Evolutionary conservation across 1,140 invertebrate species (phyloP), one percentile per base, ranked within the genome.

Genomic region (Habropoda laboriosa): DNA sequence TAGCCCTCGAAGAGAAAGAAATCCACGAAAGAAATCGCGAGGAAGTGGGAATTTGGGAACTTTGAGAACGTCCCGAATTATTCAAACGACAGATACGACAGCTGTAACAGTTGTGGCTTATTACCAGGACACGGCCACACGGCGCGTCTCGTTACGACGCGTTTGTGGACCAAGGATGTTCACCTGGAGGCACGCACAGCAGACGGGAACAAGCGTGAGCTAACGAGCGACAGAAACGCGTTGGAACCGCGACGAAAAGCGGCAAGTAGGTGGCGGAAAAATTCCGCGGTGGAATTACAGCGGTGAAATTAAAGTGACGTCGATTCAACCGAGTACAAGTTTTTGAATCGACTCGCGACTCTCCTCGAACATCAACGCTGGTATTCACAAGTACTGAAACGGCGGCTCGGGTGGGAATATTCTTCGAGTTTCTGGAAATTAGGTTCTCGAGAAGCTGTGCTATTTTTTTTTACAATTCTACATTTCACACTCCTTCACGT

Each of bases 101-200:
- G n/a, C n/a, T 68, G 75, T 49, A 85, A 55, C 85, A 82, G 85
- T 75, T 86, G 85, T 81, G 77, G 71, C 67, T 86, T 86, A 86
- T 86, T 86, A 67, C 76, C 63, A 51, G 40, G 53, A 67, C 32
- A 49, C n/a, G 47, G 51, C n/a, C 83, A 75, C 71, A n/a, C 64
- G 75, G 76, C 72, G 76, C 72, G 76, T 73, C 85, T 86, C 85
- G 85, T 86, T 82, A 86, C 67, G 42, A 32, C 32, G 72, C 83
- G 51, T 67, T 85, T 85, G 80, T 82, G 66, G 66, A 32, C 40
- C 18, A 38, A 18, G 30, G 24, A 58, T 55, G 73, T 72, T 86
- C 51, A 67, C 72, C 83, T 86, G 81, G 64, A 73, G 80, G 55
- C 45, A 76, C 68, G 80, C 83, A 61, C 70, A 53, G 61, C 60